Conservation (phyloP, 2,113 vertebrate genomes). For the Malaclemys terrapin region DNA sequence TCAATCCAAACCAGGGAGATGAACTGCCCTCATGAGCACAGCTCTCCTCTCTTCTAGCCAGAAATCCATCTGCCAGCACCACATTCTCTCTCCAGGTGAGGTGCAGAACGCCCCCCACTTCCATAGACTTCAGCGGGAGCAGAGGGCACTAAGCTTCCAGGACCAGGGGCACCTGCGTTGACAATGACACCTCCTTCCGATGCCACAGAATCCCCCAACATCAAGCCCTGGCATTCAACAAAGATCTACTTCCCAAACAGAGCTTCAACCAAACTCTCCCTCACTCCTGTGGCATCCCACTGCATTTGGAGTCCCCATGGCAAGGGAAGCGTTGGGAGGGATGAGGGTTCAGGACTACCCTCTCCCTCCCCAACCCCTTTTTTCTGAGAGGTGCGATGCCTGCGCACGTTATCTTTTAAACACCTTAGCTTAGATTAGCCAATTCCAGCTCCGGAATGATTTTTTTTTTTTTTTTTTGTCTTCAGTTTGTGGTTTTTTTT, state of each 20-base stretch:
- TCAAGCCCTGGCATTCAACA: not conserved
- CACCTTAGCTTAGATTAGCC: not conserved
- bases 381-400: not conserved
- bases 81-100: not conserved
- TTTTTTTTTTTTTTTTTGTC: not conserved
- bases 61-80: not conserved
- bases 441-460: not conserved
- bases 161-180: not conserved
- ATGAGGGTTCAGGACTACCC: not conserved
- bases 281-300: not conserved
- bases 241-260: not conserved
- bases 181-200: not conserved
- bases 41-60: not conserved
- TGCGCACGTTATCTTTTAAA: not conserved
- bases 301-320: not conserved
- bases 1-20: not conserved
- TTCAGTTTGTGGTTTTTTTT: not conserved
- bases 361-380: not conserved
- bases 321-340: not conserved
- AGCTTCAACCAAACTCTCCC: not conserved
- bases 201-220: not conserved
- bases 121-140: fast-evolving
- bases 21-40: not conserved
- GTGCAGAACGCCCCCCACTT: not conserved
- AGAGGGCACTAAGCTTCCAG: not conserved